Percentiles rank a stretch among this genome's conserved stretches.
Conservation (phyloP, 1,140 invertebrate genomes). For the Drosophila arizonae region DNA sequence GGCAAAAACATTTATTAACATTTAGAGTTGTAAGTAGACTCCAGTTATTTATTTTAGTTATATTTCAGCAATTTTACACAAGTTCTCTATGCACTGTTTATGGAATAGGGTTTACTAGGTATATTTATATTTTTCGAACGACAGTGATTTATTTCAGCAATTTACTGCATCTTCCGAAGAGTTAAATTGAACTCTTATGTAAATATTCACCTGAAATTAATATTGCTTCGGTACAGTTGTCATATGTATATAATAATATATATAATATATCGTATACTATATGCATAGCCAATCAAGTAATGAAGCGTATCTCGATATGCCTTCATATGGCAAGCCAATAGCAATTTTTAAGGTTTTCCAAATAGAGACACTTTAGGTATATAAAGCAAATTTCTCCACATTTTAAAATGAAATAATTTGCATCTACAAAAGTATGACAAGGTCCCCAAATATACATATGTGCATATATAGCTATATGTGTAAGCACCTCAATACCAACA, state of each 20-base stretch:
- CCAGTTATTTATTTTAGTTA: too few relatives aligned
- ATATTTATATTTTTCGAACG: too few relatives aligned
- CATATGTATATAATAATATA: conserved; percentile 3
- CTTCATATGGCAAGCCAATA: conserved; percentile 7
- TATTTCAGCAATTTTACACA: too few relatives aligned
- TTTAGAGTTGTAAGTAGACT: too few relatives aligned
- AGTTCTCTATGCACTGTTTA: too few relatives aligned
- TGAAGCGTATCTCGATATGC: not conserved
- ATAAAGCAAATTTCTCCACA: conserved; percentile 9
- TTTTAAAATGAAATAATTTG: conserved; percentile 19
- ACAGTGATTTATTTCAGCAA: too few relatives aligned
- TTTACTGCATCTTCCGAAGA: too few relatives aligned
- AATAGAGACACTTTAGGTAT: not conserved
- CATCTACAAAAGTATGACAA: conserved; percentile 12
- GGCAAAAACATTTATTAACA: too few relatives aligned
- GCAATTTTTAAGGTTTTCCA: conserved; percentile 13
- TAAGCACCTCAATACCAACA: conserved; percentile 1
- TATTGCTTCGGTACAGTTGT: too few relatives aligned
- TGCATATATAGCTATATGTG: not conserved
- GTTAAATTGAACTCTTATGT: not conserved
- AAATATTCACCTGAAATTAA: not conserved
- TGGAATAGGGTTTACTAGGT: too few relatives aligned
- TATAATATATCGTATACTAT: conserved; percentile 7
- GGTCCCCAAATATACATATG: conserved; percentile 2
- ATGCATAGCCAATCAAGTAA: conserved; percentile 8